Base-by-base conservation (phyloP, 1,140 invertebrate genomes). In the Dryas iulia region DNA sequence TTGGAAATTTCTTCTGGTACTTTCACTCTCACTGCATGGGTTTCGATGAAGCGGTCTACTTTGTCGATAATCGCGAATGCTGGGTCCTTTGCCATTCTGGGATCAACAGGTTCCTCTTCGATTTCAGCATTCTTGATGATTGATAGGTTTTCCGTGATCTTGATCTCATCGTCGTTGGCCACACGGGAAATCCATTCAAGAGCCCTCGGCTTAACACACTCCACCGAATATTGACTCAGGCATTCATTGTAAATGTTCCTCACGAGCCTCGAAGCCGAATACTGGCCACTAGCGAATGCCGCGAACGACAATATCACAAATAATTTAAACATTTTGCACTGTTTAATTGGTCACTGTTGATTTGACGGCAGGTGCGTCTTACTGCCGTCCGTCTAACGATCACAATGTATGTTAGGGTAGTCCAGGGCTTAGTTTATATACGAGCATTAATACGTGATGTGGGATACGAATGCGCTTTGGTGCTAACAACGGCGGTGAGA, bases 131-230 rank as follows among this genome's bases (percentile, higher is more conserved):
- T 94, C 71, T 93, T 95, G 3, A 96, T 92, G 35, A 97, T 93
- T 2, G 94, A 92, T 39, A 97, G 87, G 73, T 96, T 95, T 3
- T 96, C 93, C 1, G 96, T 96, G 53, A 97, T 93, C 14, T 93
- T 93, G 65, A 97, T 94, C 76, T 94, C 94, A 30, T 95, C 94
- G 73, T 95, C 93, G 67, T 94, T 93, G 24, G 93, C 87, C 3
- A 95, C 95, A 23, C 93, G 89, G 69, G 94, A 95, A 39, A 96
- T 92, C 93, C 96, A 97, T 54, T 94, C 90, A 68, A 96, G 82
- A 12, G 96, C 93, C 85, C 95, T 96, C 8, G 96, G 96, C 76
- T 96, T 95, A 35, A 95, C 95, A 87, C 96, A 97, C 59, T 92
- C 92, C 57, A 94, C 87, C 52, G 94, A 94, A 75, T 94, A 94